Base-by-base conservation (phyloP, 2,797 vertebrate species). In the Sebastes itinus region DNA sequence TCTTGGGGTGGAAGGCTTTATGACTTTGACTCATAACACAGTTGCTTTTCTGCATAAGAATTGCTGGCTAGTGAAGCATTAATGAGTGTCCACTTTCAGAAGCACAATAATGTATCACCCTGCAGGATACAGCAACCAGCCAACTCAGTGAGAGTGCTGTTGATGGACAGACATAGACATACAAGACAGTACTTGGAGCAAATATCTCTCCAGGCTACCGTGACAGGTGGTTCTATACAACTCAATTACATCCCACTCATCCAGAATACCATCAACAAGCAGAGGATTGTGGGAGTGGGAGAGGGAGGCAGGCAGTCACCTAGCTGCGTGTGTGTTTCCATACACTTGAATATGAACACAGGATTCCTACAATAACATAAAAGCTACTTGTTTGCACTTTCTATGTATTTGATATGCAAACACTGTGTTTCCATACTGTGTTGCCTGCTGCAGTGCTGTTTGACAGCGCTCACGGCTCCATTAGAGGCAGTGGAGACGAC, bases 171-270 rank as follows among this genome's bases (percentile, higher is more conserved):
- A 77, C 60, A 66, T 12, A 78, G 25, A 59, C 30, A 2, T 6
- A 18, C 60, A 77, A 77, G 56, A 52, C 12, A 7, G 55, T 5
- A 38, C 30, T 63, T 27, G 14, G 33, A 42, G 55, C 32, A 32
- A 42, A 64, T 28, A 52, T 65, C 14, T 72, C 67, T 68, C 63
- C 32, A 62, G 79, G 66, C 78, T 38, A 0, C 28, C 1, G 10
- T 42, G 42, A 73, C 73, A 73, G 75, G 52, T 64, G 55, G 28
- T 62, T 61, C 54, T 7, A 10, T 65, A 49, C n/a, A 66, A 63
- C 25, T 64, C 73, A 54, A 28, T 75, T 74, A 74, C 46, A 59
- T 16, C 75, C 54, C 46, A 42, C 68, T 72, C n/a, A 22, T 32
- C 55, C 66, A 20, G 35, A 80, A 25, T 52, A 9, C 11, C 49